Conservation (phyloP, 2,113 vertebrate genomes). For the Speoplatyrhinus poulsoni region DNA sequence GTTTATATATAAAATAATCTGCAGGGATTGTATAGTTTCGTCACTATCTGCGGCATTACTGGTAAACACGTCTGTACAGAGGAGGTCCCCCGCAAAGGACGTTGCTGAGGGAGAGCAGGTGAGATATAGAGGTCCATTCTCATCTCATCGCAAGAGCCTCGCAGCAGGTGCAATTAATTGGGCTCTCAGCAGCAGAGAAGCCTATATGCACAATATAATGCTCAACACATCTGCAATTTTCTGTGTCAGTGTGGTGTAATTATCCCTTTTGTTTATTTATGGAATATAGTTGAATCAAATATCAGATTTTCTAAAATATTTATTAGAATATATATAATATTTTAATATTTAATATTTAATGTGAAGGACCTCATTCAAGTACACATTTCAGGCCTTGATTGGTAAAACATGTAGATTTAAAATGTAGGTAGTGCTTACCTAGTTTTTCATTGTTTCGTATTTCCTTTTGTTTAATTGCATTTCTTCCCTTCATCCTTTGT, state of each 20-base stretch:
- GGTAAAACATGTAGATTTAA: no score
- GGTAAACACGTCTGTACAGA: constrained; percentile 65
- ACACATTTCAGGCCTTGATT: not conserved
- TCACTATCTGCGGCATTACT: constrained; percentile 78
- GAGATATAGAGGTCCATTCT: constrained; percentile 59
- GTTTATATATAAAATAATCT: constrained; percentile 78
- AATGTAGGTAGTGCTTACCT: no score
- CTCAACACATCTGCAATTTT: not conserved
- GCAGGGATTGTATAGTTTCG: constrained; percentile 69
- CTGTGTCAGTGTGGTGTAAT: not conserved
- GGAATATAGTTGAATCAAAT: not conserved
- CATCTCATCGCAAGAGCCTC: constrained; percentile 57
- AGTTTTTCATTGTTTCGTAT: no score
- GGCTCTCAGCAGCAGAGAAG: constrained; percentile 42
- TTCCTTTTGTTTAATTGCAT: no score
- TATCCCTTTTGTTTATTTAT: not conserved
- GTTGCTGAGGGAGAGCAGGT: not conserved
- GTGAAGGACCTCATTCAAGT: not conserved
- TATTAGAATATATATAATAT: no score
- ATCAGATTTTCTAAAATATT: not conserved
- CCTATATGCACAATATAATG: not conserved
- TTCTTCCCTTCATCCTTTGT: no score
- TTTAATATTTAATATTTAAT: no score
- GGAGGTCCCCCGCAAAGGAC: constrained; percentile 36
- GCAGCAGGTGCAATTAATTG: constrained; percentile 57